These are phyloP conservation scores for Megalopta genalis DNA, from an alignment of 1,140 invertebrate species.

Conservation along the genomic window DNA sequence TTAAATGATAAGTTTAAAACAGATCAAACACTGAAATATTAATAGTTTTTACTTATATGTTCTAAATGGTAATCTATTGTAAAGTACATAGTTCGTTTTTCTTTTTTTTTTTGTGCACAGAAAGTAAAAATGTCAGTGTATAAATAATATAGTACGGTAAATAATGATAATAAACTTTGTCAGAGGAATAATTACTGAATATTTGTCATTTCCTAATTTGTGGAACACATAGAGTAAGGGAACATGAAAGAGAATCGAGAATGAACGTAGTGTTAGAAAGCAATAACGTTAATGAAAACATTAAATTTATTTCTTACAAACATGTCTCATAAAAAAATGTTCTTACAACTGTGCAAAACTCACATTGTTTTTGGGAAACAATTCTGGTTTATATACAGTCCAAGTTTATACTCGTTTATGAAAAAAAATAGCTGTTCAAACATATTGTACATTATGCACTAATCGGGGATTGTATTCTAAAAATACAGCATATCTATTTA, in stretches of 20 bases:
- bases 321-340: constrained; percentile 26
- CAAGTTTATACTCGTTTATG: constrained; percentile 3
- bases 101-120: constrained; percentile 21
- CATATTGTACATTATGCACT: constrained; percentile 17
- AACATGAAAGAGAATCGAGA: not conserved
- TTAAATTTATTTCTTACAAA: constrained; percentile 26
- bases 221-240: not conserved
- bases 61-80: not conserved
- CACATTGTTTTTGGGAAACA: constrained; percentile 31
- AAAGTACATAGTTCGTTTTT: constrained; percentile 8
- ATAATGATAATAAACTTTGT: constrained; percentile 17
- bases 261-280: constrained; percentile 14
- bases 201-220: constrained; percentile 41
- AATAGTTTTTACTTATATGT: constrained; percentile 21
- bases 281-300: constrained; percentile 32
- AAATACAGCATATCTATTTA: constrained; percentile 23
- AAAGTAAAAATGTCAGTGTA: constrained; percentile 20
- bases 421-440: constrained; percentile 19
- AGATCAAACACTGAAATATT: constrained; percentile 23
- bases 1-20: constrained; percentile 5
- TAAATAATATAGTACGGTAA: constrained; percentile 33
- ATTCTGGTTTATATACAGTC: not conserved
- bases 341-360: constrained; percentile 8
- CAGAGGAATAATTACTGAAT: constrained; percentile 27
- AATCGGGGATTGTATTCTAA: not conserved